Conservation (phyloP, 2,888 invertebrate species). For the Andrena praecox region DNA sequence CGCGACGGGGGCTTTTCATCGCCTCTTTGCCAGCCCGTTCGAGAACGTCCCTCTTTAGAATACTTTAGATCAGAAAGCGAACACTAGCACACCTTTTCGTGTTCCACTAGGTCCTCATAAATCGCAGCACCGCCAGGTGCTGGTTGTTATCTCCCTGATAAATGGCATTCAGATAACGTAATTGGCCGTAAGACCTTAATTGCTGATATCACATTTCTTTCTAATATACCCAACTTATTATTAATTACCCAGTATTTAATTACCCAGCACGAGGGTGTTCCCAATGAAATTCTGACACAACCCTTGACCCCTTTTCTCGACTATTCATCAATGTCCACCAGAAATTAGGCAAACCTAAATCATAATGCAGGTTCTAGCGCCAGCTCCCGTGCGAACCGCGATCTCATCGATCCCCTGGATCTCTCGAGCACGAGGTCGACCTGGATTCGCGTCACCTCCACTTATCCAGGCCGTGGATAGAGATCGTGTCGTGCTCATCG, state of each 20-base stretch:
- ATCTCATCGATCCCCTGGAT: background rate
- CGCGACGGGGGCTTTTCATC: conserved; percentile 27
- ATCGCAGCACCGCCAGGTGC: conserved; percentile 6
- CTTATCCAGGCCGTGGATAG: background rate
- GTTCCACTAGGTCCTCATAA: background rate
- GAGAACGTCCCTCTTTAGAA: conserved; percentile 11
- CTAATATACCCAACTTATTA: no score
- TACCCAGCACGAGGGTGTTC: no score
- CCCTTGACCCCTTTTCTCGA: no score
- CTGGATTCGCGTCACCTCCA: background rate
- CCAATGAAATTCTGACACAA: no score
- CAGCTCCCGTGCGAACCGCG: no score
- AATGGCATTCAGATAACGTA: conserved; percentile 4
- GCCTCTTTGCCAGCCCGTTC: conserved; percentile 22
- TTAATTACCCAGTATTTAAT: no score
- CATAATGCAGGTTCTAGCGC: no score
- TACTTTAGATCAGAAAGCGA: conserved; percentile 4
- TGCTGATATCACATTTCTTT: background rate
- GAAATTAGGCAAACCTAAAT: no score
- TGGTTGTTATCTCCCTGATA: conserved; percentile 4
- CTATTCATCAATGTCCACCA: no score
- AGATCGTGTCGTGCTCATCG: conserved; percentile 4
- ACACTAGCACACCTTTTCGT: conserved; percentile 4
- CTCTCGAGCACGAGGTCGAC: background rate
- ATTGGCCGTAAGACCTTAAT: background rate